Evolutionary conservation across 2,113 vertebrate genomes (phyloP), one percentile per base, ranked within the genome.

Genomic region (Nothobranchius furzeri): DNA sequence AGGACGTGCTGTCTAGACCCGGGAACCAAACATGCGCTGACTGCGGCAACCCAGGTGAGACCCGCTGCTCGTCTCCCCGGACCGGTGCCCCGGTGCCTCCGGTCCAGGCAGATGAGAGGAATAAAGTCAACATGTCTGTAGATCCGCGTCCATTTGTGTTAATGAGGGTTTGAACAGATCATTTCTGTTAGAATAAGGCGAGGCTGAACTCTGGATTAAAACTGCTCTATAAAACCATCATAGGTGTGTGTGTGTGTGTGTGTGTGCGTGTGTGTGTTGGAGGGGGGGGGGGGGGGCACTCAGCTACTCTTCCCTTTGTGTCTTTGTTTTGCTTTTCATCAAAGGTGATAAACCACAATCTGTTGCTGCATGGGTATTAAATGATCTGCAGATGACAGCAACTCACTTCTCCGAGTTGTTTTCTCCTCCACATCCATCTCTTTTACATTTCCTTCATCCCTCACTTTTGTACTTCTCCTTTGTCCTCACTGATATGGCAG

Each of bases 11-110:
- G 78, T 61, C 50, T 15, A 79, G 73, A 85, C 60, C 86, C 13
- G 88, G 81, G 45, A 90, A 91, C 82, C 87, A 79, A 8, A 77
- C 73, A 57, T 91, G 90, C 57, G 88, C 87, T 14, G 88, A 91
- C 86, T 91, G 90, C 90, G 90, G 87, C 78, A 91, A 90, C 54
- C 86, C 90, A 89, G 90, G 90, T 91, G 78, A 50, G 73, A 45
- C 14, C 30, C 50, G 17, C 17, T 51, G 40, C 12, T 17, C 62
- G 3, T 13, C 17, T 6, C 25, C 25, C 7, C 0, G 30, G 36
- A 11, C 62, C 51, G 55, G 35, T 0, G 36, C 24, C 4, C 37
- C 6, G 37, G 37, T 40, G 9, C 37, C 37, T 25, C 37, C 47
- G 6, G 60, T 30, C 30, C 59, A 56, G 49, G 74, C 24, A 37